Conservation (phyloP, 2,113 vertebrate genomes). For the Patagioenas fasciata region DNA sequence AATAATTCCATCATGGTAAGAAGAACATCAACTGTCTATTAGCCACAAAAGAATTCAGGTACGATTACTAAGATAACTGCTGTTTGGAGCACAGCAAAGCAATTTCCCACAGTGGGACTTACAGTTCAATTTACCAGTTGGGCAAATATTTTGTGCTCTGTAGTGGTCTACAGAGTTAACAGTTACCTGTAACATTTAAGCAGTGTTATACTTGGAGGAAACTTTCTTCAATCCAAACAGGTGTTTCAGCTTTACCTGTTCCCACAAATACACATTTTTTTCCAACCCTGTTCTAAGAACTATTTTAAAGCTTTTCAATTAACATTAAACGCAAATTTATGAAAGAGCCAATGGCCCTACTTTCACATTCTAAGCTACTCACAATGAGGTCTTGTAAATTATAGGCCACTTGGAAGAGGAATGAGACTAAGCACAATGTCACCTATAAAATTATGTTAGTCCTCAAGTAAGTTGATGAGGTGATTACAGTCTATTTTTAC, state of each 20-base stretch:
- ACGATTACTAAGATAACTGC: constrained; percentile 85
- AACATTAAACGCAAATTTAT: constrained; percentile 29
- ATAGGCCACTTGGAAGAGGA: background rate
- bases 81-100: constrained; percentile 84
- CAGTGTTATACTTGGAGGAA: constrained; percentile 74
- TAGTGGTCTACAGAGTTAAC: constrained; percentile 83
- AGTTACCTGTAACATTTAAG: constrained; percentile 75
- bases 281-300: background rate
- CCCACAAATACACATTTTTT: constrained; percentile 14
- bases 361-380: background rate
- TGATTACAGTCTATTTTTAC: constrained; percentile 9
- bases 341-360: background rate
- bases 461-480: constrained; percentile 30
- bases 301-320: constrained; percentile 6
- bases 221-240: constrained; percentile 74
- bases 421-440: constrained; percentile 15
- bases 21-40: constrained; percentile 75
- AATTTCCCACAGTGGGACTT: constrained; percentile 85
- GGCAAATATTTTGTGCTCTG: constrained; percentile 82
- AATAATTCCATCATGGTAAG: constrained; percentile 72
- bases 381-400: background rate
- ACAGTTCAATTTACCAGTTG: constrained; percentile 87
- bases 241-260: constrained; percentile 52
- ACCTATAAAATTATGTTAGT: constrained; percentile 27
- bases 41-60: constrained; percentile 80